Evolutionary conservation across 2,113 vertebrate species (phyloP).

Genomic region (Sceloporus tristichus): DNA sequence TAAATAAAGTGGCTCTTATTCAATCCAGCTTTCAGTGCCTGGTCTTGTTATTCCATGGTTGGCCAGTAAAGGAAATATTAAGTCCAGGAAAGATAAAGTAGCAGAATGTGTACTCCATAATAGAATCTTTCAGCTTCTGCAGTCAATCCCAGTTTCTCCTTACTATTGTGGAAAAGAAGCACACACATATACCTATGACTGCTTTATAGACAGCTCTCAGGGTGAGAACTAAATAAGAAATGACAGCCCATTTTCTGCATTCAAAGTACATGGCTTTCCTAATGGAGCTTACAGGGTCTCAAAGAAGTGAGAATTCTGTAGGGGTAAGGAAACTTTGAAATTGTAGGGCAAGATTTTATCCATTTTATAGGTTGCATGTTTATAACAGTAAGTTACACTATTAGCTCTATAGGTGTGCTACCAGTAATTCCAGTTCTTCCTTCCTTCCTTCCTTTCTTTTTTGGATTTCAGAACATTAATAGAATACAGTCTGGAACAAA

Average conservation of each 20-base stretch:
- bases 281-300: slow-evolving; percentile 42
- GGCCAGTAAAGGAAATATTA: background rate
- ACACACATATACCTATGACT: background rate
- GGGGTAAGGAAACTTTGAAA: slow-evolving; percentile 24
- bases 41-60: no score
- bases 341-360: slow-evolving; percentile 12
- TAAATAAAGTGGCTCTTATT: no score
- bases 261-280: slow-evolving; percentile 56
- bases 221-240: slow-evolving; percentile 37
- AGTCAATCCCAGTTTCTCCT: slow-evolving; percentile 8
- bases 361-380: background rate
- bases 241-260: slow-evolving; percentile 38
- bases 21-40: no score
- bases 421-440: slow-evolving; percentile 15
- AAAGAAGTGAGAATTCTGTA: slow-evolving; percentile 59
- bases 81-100: background rate
- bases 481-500: slow-evolving; percentile 32
- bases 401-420: background rate
- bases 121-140: background rate
- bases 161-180: background rate
- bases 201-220: slow-evolving; percentile 34
- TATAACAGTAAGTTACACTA: background rate
- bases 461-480: background rate
- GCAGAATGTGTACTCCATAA: background rate
- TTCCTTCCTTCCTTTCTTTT: no score